Evolutionary conservation across 2,113 vertebrate genomes (phyloP).

Genomic region (Terrapene triunguis): DNA sequence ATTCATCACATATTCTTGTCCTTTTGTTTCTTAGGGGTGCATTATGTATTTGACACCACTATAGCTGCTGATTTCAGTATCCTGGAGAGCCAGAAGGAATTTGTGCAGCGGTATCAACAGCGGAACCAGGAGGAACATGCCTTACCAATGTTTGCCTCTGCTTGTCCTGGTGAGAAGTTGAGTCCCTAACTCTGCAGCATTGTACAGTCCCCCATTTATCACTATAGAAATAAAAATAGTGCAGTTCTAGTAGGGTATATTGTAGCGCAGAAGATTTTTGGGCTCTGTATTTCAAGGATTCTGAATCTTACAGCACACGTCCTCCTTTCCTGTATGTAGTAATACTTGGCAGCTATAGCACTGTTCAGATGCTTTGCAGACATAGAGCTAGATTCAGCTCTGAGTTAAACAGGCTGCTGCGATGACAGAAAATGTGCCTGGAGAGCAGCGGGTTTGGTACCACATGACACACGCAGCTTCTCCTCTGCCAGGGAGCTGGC

Average conservation of each 20-base stretch:
- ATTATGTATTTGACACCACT: slow-evolving; percentile 92
- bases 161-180: slow-evolving; percentile 90
- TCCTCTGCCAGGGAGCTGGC: fast-evolving
- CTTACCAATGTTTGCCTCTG: slow-evolving; percentile 96
- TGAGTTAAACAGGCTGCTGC: background rate
- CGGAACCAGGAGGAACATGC: slow-evolving; percentile 88
- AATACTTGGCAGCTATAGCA: fast-evolving
- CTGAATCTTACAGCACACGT: fast-evolving
- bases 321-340: background rate
- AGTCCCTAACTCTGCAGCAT: background rate
- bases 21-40: slow-evolving; percentile 82
- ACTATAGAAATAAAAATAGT: background rate
- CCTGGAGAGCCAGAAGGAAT: slow-evolving; percentile 94
- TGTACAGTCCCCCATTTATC: background rate
- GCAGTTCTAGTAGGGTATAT: background rate
- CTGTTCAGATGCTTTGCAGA: background rate
- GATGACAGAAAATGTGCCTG: background rate
- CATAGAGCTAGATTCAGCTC: background rate
- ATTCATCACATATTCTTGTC: background rate
- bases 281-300: background rate
- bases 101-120: slow-evolving; percentile 88
- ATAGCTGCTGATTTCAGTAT: slow-evolving; percentile 95
- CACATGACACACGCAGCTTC: background rate
- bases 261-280: fast-evolving
- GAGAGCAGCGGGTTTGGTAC: background rate